phyloP scores from a whole-genome alignment of 2,888 invertebrate species.

The Rugalucina vietnamica region DNA sequence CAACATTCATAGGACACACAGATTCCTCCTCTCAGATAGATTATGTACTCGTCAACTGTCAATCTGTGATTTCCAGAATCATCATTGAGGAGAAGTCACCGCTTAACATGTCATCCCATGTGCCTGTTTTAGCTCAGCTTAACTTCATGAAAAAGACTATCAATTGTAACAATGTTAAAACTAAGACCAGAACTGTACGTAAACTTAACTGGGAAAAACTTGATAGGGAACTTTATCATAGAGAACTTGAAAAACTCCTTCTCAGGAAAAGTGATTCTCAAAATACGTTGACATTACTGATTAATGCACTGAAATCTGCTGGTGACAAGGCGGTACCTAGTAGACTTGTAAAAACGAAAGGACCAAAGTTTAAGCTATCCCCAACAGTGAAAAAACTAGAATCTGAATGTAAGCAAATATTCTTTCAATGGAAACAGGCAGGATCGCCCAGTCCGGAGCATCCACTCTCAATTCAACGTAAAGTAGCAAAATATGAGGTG shows the following conservation, averaged over 20 bases:
- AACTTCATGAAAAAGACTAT: not conserved
- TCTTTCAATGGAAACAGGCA: conserved; percentile 1
- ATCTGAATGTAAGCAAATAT: not conserved
- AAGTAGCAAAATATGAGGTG: not conserved
- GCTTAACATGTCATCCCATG: not conserved
- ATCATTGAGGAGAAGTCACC: not conserved
- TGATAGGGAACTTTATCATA: not conserved
- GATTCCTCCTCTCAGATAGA: conserved; percentile 4
- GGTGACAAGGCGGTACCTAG: not conserved
- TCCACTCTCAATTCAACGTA: conserved; percentile 13
- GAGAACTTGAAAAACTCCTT: not conserved
- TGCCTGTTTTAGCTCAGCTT: not conserved
- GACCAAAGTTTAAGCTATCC: conserved; percentile 9
- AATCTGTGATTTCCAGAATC: not conserved
- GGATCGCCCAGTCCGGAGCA: not conserved
- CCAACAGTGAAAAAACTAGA: conserved; percentile 2
- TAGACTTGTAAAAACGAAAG: not conserved
- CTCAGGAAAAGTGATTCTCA: no score
- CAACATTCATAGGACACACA: not conserved
- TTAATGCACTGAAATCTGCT: not conserved
- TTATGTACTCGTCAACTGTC: not conserved
- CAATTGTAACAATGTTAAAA: not conserved
- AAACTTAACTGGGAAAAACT: conserved; percentile 1
- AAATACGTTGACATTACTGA: not conserved
- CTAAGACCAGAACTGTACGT: not conserved